Percentiles rank a stretch among this genome's conserved stretches.
Evolutionary conservation across 2,797 vertebrate species (phyloP).

Genomic region (Philypnodon macrostomus): DNA sequence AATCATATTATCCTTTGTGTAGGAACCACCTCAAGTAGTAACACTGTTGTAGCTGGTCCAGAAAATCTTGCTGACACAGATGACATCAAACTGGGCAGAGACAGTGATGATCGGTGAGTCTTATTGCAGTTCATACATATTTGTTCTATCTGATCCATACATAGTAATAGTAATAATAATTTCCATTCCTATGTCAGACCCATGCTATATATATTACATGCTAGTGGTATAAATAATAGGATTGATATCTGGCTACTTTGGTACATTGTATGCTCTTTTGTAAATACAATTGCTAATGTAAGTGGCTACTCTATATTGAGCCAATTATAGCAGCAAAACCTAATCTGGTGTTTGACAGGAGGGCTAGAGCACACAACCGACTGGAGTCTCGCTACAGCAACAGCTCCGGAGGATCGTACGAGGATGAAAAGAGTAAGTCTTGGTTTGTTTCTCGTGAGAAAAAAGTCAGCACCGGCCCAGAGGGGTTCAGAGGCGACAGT

Average conservation of each 20-base stretch:
- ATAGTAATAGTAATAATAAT: no score
- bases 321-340: no score
- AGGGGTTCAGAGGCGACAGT: slow-evolving; percentile 12
- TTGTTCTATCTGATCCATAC: no score
- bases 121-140: neutral
- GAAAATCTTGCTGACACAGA: slow-evolving; percentile 89
- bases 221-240: no score
- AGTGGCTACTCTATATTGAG: no score
- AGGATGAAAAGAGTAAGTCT: slow-evolving; percentile 95
- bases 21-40: slow-evolving; percentile 98
- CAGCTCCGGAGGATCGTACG: slow-evolving; percentile 96
- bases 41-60: slow-evolving; percentile 93
- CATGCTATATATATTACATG: no score
- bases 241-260: no score
- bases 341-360: slow-evolving; percentile 33
- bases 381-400: slow-evolving; percentile 98
- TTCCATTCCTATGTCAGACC: no score
- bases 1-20: slow-evolving; percentile 23
- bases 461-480: slow-evolving; percentile 6
- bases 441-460: slow-evolving; percentile 13
- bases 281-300: no score
- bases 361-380: slow-evolving; percentile 91
- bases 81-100: slow-evolving; percentile 86
- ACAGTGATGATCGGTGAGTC: slow-evolving; percentile 90
- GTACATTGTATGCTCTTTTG: no score